These are phyloP conservation scores for Cygnus atratus DNA, from an alignment of 2,113 vertebrate genomes.

Conservation along the genomic window DNA sequence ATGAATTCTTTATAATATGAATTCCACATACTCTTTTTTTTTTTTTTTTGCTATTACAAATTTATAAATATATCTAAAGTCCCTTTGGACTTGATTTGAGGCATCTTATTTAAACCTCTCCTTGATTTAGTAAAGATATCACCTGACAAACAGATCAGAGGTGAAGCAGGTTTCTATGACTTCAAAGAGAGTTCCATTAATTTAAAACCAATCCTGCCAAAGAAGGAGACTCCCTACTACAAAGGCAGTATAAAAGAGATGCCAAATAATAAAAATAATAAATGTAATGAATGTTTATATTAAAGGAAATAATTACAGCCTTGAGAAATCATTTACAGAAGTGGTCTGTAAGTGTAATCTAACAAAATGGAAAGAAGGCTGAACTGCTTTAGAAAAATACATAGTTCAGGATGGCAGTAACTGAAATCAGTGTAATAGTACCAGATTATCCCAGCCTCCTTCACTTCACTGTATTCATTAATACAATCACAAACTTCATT, in stretches of 20 bases:
- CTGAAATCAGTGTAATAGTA: background rate
- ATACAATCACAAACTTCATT: background rate
- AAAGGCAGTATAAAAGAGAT: background rate
- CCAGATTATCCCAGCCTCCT: background rate
- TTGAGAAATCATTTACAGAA: background rate
- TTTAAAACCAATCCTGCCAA: background rate
- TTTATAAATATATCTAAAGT: background rate
- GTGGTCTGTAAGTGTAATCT: background rate
- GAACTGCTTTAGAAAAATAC: background rate
- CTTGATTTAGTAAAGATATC: background rate
- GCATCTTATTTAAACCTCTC: background rate
- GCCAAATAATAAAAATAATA: background rate
- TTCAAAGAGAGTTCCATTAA: background rate
- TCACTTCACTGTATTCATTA: background rate
- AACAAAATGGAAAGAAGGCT: background rate
- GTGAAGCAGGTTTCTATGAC: background rate
- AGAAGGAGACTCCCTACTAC: background rate
- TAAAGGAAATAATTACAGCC: background rate
- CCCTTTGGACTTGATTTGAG: background rate
- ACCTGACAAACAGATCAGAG: background rate
- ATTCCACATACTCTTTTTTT: background rate
- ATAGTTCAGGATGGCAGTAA: background rate
- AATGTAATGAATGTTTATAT: background rate
- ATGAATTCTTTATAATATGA: background rate
- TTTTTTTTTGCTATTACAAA: background rate